Base-by-base conservation (phyloP, 2,888 invertebrate species). In the Alloscopus bannaensis region DNA sequence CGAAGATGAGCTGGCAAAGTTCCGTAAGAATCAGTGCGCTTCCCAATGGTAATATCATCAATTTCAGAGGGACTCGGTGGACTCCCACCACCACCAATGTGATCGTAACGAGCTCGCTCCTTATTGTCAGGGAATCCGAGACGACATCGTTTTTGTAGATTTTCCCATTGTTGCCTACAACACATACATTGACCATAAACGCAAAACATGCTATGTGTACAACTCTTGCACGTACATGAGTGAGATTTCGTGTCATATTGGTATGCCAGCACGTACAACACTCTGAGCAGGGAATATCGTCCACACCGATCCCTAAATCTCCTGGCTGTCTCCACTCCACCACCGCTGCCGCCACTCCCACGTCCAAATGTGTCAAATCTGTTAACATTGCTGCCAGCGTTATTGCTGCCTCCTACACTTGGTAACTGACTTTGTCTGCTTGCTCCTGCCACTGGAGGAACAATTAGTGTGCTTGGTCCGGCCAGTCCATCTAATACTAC, bases 221-320 rank as follows among this genome's bases (percentile, higher is more conserved):
- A 40, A 40, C 40, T 8, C 13, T 8, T 22, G 40, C n/a, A 40
- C 42, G 40, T 40, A 65, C n/a, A 65, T 24, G 24, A 50, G 16
- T 52, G 16, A n/a, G 6, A 29, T 52, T 29, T 2, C 18, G 2
- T 31, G 31, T 24, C n/a, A 2, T 47, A 47, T 47, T 36, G 8
- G 36, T 13, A 36, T 36, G 36, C 8, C 36, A 36, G 57, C 18
- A 0, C 73, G 13, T 75, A 75, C 73, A 75, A 59, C 29, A 75
- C 59, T 66, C 65, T 55, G 13, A 75, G 47, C 3, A 75, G 45
- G 0, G 73, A 75, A 24, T 47, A 75, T 6, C 73, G 73, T 59
- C 73, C 73, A 75, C 73, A 75, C 11, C 73, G 65, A 36, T 75
- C 73, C 47, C 73, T 57, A 57, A 75, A 66, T 26, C 66, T 36